A percentile compares a stretch with the other conserved stretches of the same genome.
These are phyloP conservation scores for Heliangelus exortis DNA, from an alignment of 2,797 vertebrate genomes.

Conservation along the genomic window DNA sequence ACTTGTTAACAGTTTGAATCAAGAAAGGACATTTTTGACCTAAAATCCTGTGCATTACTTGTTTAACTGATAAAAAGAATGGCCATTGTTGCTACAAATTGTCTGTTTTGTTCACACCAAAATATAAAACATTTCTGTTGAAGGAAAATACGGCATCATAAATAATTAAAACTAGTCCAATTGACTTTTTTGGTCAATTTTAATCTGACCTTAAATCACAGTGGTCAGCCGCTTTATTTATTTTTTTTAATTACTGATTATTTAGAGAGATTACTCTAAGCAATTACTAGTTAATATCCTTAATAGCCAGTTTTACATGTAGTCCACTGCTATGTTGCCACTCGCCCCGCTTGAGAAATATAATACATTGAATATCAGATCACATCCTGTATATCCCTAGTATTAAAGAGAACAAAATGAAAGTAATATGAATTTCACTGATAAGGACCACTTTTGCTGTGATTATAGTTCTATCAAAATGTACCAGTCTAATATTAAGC, in stretches of 20 bases:
- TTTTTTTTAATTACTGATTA: conserved; percentile 77
- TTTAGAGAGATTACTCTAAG: conserved; percentile 67
- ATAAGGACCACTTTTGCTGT: conserved; percentile 61
- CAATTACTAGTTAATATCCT: conserved; percentile 73
- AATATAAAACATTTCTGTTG: conserved; percentile 20
- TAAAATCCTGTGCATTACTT: background rate
- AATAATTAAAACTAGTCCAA: conserved; percentile 71
- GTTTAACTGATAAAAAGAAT: background rate
- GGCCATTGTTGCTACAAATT: conserved; percentile 39
- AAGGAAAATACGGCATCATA: conserved; percentile 45
- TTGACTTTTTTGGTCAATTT: conserved; percentile 68
- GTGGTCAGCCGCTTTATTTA: conserved; percentile 66
- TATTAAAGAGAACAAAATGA: conserved; percentile 72
- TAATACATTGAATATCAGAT: conserved; percentile 64
- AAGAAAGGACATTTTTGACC: conserved; percentile 13
- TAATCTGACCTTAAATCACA: conserved; percentile 66
- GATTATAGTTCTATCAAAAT: conserved; percentile 63
- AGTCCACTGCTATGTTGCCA: conserved; percentile 56
- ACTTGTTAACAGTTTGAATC: background rate
- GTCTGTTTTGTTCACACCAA: conserved; percentile 27
- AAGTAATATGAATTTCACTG: conserved; percentile 69
- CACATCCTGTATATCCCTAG: conserved; percentile 29
- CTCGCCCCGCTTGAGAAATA: conserved; percentile 62
- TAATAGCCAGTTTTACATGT: conserved; percentile 67
- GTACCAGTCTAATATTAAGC: conserved; percentile 62